Evolutionary conservation across 1,140 invertebrate species (phyloP).

Genomic region (Camponotus floridanus): DNA sequence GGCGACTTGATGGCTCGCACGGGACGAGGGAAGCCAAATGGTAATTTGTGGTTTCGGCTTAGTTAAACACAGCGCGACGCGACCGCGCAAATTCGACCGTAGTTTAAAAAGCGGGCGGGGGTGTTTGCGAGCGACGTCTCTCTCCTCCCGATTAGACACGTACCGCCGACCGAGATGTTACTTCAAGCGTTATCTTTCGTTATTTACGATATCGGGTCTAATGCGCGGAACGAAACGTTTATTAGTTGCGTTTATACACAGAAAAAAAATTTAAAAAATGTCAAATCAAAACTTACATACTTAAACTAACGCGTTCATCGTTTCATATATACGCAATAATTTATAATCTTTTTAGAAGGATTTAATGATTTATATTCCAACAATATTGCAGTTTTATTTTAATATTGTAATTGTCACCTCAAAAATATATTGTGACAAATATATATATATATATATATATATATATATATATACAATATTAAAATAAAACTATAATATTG

Average conservation of each 20-base stretch:
- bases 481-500: too few relatives aligned
- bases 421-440: too few relatives aligned
- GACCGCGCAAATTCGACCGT: slow-evolving; percentile 8
- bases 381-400: too few relatives aligned
- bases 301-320: too few relatives aligned
- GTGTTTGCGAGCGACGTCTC: background rate
- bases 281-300: too few relatives aligned
- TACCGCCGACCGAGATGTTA: background rate
- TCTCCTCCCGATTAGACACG: slow-evolving; percentile 9
- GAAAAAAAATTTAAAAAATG: too few relatives aligned
- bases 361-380: too few relatives aligned
- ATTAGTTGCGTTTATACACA: background rate
- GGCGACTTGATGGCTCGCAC: slow-evolving; percentile 66
- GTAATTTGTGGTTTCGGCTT: slow-evolving; percentile 68
- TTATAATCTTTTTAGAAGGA: too few relatives aligned
- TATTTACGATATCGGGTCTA: background rate
- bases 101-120: slow-evolving; percentile 34
- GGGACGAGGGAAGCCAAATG: slow-evolving; percentile 64
- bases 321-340: too few relatives aligned
- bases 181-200: slow-evolving; percentile 8
- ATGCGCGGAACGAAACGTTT: background rate
- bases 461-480: too few relatives aligned
- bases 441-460: too few relatives aligned
- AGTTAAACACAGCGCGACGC: slow-evolving; percentile 43
- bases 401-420: too few relatives aligned